Conservation (phyloP, 1,140 invertebrate species). For the Onthophagus taurus region DNA sequence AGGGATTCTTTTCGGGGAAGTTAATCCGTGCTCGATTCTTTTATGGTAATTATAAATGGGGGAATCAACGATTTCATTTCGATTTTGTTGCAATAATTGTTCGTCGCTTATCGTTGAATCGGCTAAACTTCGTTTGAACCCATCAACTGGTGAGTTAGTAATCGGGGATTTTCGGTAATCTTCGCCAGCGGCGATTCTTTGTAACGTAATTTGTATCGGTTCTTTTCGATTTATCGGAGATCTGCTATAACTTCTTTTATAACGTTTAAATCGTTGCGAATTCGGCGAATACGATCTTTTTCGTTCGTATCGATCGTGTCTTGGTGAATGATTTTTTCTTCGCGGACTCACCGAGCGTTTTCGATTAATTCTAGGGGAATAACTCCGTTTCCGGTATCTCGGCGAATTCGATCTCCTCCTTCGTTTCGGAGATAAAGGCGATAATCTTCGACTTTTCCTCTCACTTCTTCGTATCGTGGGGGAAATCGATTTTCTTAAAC, state of each 20-base stretch:
- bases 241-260: slow-evolving; percentile 8
- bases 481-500: too few species aligned
- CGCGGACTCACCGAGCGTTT: background rate
- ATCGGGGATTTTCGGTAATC: background rate
- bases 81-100: slow-evolving; percentile 30
- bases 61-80: slow-evolving; percentile 17
- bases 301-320: background rate
- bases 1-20: slow-evolving; percentile 28
- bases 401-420: slow-evolving; percentile 12
- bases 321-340: slow-evolving; percentile 3
- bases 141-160: slow-evolving; percentile 24
- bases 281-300: background rate
- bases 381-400: background rate
- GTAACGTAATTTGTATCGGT: slow-evolving; percentile 8
- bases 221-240: slow-evolving; percentile 6
- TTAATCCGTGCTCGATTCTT: background rate
- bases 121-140: slow-evolving; percentile 37
- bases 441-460: too few species aligned
- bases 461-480: slow-evolving; percentile 10
- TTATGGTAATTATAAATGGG: slow-evolving; percentile 3
- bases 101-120: slow-evolving; percentile 45
- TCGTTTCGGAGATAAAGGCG: background rate
- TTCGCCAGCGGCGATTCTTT: slow-evolving; percentile 10
- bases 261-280: background rate
- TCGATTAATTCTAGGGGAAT: background rate